Evolutionary conservation across 2,113 vertebrate genomes (phyloP).

Genomic region (Daboia siamensis): DNA sequence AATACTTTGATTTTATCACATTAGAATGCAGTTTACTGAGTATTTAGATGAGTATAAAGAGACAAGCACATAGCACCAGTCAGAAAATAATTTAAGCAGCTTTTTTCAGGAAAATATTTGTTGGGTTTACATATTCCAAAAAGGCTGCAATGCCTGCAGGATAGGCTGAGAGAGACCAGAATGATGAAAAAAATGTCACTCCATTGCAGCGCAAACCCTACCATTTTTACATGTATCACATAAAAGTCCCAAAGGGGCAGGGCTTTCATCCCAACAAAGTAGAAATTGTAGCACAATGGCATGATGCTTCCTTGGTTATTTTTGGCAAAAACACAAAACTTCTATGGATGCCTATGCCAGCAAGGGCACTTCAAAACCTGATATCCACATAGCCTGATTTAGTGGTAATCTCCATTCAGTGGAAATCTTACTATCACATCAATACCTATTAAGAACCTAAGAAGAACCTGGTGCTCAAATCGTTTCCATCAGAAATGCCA

Average conservation of each 20-base stretch:
- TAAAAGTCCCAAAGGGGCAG: background rate
- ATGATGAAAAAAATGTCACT: background rate
- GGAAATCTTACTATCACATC: background rate
- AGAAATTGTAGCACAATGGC: background rate
- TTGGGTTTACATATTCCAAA: background rate
- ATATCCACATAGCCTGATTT: background rate
- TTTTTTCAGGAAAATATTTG: background rate
- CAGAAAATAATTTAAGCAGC: background rate
- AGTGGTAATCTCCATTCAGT: background rate
- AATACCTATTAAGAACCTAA: background rate
- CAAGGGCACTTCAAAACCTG: background rate
- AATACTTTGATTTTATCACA: background rate
- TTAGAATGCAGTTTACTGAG: background rate
- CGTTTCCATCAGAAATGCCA: background rate
- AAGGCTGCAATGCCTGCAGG: background rate
- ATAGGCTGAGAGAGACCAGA: background rate
- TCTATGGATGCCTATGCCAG: background rate
- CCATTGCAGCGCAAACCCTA: background rate
- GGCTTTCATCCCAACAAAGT: background rate
- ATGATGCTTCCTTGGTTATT: background rate
- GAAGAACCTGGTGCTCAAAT: background rate
- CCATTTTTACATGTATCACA: background rate
- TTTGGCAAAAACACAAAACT: background rate
- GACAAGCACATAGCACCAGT: background rate
- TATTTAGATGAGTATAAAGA: background rate